These are phyloP conservation scores for Colistium nudipinnis DNA, from an alignment of 2,113 vertebrate genomes.

Conservation along the genomic window DNA sequence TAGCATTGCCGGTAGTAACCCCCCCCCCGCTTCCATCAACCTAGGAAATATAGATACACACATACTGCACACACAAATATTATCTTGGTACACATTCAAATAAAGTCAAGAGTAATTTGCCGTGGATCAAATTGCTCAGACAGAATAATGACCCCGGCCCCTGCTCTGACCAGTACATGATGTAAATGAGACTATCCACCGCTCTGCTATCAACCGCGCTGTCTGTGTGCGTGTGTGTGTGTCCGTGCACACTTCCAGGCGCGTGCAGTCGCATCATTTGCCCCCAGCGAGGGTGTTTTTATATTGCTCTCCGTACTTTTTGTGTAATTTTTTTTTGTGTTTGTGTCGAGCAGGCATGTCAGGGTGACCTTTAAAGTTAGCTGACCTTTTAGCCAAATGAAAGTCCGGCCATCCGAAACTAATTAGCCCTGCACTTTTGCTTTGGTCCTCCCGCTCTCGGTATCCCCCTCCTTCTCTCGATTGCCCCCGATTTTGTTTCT, in stretches of 20 bases:
- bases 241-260: background rate
- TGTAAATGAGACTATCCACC: conserved; percentile 71
- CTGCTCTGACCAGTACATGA: conserved; percentile 64
- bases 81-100: conserved; percentile 70
- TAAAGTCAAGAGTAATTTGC: conserved; percentile 79
- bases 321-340: conserved; percentile 41
- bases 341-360: conserved; percentile 47
- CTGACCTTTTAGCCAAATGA: conserved; percentile 79
- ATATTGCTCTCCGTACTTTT: conserved; percentile 24
- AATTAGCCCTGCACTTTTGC: conserved; percentile 76
- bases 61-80: conserved; percentile 32
- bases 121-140: conserved; percentile 73
- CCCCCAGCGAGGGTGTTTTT: conserved; percentile 45
- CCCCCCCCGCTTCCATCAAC: background rate
- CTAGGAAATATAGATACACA: conserved; percentile 14
- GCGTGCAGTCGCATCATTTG: conserved; percentile 36
- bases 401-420: conserved; percentile 75
- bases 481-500: conserved; percentile 24
- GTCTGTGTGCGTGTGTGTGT: conserved; percentile 23
- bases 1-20: conserved; percentile 62
- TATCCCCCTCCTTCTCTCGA: conserved; percentile 31
- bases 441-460: conserved; percentile 60
- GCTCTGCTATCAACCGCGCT: conserved; percentile 37
- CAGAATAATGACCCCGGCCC: conserved; percentile 72
- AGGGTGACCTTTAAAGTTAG: conserved; percentile 78